Conservation (phyloP, 1,140 invertebrate genomes). For the Thrips palmi region DNA sequence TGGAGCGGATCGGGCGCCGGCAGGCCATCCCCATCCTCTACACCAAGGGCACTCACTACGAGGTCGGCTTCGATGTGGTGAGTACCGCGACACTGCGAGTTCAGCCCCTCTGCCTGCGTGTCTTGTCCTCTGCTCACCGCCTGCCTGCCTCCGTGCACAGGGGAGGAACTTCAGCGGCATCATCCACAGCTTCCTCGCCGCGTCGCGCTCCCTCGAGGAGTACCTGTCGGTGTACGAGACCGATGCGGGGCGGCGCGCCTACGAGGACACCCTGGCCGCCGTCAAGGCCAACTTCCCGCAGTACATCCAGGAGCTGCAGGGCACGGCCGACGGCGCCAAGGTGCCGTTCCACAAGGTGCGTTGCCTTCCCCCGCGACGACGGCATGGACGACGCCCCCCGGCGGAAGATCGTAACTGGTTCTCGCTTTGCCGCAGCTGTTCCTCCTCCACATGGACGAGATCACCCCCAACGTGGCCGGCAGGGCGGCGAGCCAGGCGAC, state of each 20-base stretch:
- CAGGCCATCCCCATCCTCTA: conserved; percentile 48
- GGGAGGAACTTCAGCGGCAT: conserved; percentile 54
- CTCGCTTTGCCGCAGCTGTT: conserved; percentile 51
- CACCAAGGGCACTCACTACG: conserved; percentile 59
- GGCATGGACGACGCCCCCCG: no score
- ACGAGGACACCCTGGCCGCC: conserved; percentile 48
- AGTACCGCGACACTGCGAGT: no score
- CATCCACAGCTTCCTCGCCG: conserved; percentile 47
- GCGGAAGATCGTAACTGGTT: no score
- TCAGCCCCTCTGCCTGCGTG: no score
- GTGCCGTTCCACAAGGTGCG: conserved; percentile 62
- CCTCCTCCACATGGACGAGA: conserved; percentile 63
- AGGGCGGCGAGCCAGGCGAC: conserved; percentile 32
- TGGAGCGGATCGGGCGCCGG: conserved; percentile 1
- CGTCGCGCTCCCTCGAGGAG: conserved; percentile 40
- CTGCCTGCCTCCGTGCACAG: conserved; percentile 24
- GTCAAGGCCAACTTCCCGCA: conserved; percentile 55
- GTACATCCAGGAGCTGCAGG: conserved; percentile 65
- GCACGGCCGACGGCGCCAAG: conserved; percentile 60
- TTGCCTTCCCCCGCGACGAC: no score
- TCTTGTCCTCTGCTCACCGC: background rate
- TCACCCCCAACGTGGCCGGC: conserved; percentile 39
- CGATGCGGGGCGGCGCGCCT: conserved; percentile 40
- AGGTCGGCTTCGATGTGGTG: conserved; percentile 71
- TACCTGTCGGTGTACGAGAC: conserved; percentile 53